Base-by-base conservation (phyloP, 2,888 invertebrate genomes). In the Octodonta nipae region DNA sequence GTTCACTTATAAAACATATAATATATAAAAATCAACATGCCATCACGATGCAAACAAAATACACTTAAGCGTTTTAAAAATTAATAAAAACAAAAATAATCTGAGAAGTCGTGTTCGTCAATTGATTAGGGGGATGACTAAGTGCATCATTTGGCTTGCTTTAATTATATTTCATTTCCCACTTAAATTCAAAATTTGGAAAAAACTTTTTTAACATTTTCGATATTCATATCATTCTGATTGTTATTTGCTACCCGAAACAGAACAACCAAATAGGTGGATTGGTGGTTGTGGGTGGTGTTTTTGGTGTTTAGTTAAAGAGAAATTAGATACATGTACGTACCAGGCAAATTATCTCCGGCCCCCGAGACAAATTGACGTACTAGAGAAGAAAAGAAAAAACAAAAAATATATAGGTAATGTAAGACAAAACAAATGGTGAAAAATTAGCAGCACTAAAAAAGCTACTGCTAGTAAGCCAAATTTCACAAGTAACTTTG, bases 321-420 rank as follows among this genome's bases (percentile, higher is more conserved):
- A 57, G 55, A n/a, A n/a, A n/a, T n/a, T n/a, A n/a, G n/a, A n/a
- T n/a, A 56, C 45, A 52, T 55, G 62, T 63, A 63, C 63, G 59
- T 63, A 63, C 63, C 63, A 63, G 63, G 61, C 55, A 62, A 57
- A 62, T 62, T 63, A 56, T 63, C 62, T 61, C 62, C 63, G 57
- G 62, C 62, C 60, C 62, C 62, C 62, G 62, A 60, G 61, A 63
- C 63, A 63, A 61, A 63, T 60, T 63, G 63, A 63, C 63, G 63
- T 63, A 63, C 63, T 63, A 62, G 60, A 60, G 59, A 62, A 60
- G 57, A 62, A 60, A 63, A 62, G 60, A 61, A 53, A 61, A 59
- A 60, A 30, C 62, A 63, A 61, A 59, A 59, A 63, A 63, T 62
- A 63, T 62, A 61, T 62, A 63, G 60, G 58, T 59, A 59, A 58